Conservation (phyloP, 2,113 vertebrate genomes). For the Sapajus apella region DNA sequence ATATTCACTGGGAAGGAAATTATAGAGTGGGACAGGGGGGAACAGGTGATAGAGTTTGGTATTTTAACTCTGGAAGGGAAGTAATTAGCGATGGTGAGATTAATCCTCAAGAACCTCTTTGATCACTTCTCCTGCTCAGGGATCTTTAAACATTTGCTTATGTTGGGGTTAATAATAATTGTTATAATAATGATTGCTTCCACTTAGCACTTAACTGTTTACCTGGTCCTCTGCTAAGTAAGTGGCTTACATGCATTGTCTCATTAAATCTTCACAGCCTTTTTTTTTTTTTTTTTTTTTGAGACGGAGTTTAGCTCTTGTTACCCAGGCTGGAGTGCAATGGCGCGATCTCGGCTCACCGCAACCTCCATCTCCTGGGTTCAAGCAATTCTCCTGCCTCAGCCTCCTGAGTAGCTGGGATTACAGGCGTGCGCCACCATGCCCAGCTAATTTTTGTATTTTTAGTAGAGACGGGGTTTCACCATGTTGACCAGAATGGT, state of each 20-base stretch:
- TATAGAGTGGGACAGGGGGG: not conserved
- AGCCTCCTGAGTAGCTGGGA: no score
- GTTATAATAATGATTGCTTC: not conserved
- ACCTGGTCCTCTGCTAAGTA: not conserved
- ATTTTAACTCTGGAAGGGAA: conserved; percentile 15
- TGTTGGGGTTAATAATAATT: not conserved
- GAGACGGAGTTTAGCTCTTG: no score
- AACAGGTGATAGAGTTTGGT: not conserved
- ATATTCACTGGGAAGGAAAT: not conserved
- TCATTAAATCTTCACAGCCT: not conserved
- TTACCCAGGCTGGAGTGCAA: no score
- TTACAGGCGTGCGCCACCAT: no score
- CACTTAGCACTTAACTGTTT: not conserved
- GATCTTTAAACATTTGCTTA: not conserved
- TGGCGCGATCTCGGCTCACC: no score
- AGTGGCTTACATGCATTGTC: not conserved
- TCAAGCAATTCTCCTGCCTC: no score
- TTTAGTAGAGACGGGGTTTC: no score
- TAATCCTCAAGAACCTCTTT: not conserved
- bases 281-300: no score
- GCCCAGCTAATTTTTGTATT: no score
- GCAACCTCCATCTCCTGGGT: no score
- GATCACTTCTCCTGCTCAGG: not conserved
- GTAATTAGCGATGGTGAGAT: not conserved
- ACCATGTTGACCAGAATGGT: no score